These are phyloP conservation scores for Pantherophis alleghaniensis DNA, from an alignment of 2,797 vertebrate species.

Conservation along the genomic window DNA sequence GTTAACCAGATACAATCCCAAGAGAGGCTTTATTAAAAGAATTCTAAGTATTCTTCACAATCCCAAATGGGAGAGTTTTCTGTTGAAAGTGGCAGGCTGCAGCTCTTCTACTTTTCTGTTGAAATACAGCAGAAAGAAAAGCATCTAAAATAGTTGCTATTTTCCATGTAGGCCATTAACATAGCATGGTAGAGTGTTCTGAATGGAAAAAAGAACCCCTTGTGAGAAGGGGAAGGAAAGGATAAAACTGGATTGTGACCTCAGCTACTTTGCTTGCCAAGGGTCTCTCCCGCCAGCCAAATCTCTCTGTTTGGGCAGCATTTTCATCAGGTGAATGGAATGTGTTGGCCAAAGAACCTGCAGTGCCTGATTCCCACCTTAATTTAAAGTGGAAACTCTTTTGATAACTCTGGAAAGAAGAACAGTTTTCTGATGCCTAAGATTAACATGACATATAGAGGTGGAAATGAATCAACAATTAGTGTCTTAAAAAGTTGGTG, in stretches of 20 bases:
- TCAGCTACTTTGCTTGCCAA: not conserved
- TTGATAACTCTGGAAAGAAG: not conserved
- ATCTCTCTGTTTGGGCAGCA: not conserved
- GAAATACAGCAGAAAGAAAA: not conserved
- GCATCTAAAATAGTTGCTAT: not conserved
- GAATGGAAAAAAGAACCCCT: not conserved
- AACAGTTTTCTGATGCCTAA: not conserved
- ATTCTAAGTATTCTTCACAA: not conserved
- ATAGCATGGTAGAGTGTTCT: not conserved
- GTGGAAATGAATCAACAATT: not conserved
- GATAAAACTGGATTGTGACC: conserved; percentile 3
- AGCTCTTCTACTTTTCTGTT: not conserved
- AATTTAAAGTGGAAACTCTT: conserved; percentile 2
- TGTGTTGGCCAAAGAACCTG: not conserved
- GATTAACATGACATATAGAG: not conserved
- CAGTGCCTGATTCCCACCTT: not conserved
- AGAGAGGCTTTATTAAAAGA: not conserved
- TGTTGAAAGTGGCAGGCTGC: not conserved
- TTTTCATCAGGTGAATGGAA: conserved; percentile 7
- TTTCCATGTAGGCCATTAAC: conserved; percentile 2
- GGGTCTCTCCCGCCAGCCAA: not conserved
- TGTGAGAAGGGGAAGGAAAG: not conserved
- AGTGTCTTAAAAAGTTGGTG: not conserved
- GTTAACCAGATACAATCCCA: not conserved
- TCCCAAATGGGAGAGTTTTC: not conserved